Evolutionary conservation across 1,140 invertebrate genomes (phyloP).

Genomic region (Drosophila pseudoananassae): DNA sequence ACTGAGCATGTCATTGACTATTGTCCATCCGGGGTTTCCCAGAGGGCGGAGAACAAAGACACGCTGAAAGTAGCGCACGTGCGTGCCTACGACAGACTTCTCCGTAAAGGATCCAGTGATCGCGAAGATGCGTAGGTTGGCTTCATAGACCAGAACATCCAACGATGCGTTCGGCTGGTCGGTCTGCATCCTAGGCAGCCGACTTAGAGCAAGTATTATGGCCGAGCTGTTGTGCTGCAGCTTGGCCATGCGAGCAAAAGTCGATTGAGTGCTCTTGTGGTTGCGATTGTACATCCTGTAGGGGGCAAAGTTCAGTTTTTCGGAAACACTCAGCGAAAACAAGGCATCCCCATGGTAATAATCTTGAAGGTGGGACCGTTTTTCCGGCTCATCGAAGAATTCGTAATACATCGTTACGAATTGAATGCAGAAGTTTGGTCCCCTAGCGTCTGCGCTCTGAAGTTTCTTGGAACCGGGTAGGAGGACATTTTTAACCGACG

Average conservation of each 20-base stretch:
- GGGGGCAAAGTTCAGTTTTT: not conserved
- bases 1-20: constrained; percentile 38
- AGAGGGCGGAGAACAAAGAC: constrained; percentile 19
- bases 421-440: not conserved
- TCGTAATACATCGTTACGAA: constrained; percentile 15
- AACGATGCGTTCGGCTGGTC: not conserved
- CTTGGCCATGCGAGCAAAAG: constrained; percentile 19
- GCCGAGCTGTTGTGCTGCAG: constrained; percentile 12
- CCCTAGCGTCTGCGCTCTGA: not conserved
- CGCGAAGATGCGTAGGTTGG: constrained; percentile 7
- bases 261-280: constrained; percentile 1
- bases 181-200: constrained; percentile 21
- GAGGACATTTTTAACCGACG: no score
- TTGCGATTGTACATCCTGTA: constrained; percentile 48
- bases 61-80: constrained; percentile 18
- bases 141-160: constrained; percentile 5
- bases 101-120: constrained; percentile 26
- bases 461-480: not conserved
- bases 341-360: constrained; percentile 20
- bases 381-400: constrained; percentile 21
- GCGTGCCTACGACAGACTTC: not conserved
- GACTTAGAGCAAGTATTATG: constrained; percentile 16
- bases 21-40: constrained; percentile 19
- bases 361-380: constrained; percentile 10
- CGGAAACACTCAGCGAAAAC: constrained; percentile 35